Base-by-base conservation (phyloP, 2,797 vertebrate species). In the Amblyraja radiata region DNA sequence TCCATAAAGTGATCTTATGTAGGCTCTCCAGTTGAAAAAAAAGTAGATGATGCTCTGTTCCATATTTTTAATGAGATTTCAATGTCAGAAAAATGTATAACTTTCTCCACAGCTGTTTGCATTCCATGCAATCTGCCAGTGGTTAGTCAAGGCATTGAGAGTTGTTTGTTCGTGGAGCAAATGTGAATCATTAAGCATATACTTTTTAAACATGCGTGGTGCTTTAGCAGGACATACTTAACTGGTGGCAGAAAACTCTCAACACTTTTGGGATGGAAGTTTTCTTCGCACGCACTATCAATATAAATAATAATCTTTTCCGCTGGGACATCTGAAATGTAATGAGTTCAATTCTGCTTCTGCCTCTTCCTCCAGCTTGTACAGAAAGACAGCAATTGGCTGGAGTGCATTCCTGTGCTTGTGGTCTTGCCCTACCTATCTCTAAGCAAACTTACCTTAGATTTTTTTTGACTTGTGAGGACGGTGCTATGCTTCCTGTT, bases 401-500 rank as follows among this genome's bases (percentile, higher is more conserved):
- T 93, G 39, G 25, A 68, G 93, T 92, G 84, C 36, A 54, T 92
- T 76, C 90, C 90, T 74, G 36, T 18, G 32, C 63, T 90, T 90
- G 91, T 93, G 93, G 78, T 84, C 91, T 78, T 13, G 23, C 58
- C 90, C 46, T 61, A 39, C 68, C 76, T 61, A 14, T 80, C 78
- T 78, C 13, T 93, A 7, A 1, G 36, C 78, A 90, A 93, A 80
- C 83, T 88, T 71, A 92, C 91, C 93, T 93, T 94, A 79, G 91
- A 93, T 36, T 25, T 94, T 2, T 46, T 95, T 94, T 95, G 95
- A 94, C 95, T 96, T 93, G 77, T 13, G 93, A 94, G 94, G 88
- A 94, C 95, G 90, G 90, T 74, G 94, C 93, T 95, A 7, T 18
- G 93, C 94, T 95, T 96, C 96, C 95, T 94, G 94, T 93, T 93